Percentiles rank a stretch among this genome's conserved stretches.
phyloP scores from a whole-genome alignment of 2,888 invertebrate genomes.

The Thyatira batis region DNA sequence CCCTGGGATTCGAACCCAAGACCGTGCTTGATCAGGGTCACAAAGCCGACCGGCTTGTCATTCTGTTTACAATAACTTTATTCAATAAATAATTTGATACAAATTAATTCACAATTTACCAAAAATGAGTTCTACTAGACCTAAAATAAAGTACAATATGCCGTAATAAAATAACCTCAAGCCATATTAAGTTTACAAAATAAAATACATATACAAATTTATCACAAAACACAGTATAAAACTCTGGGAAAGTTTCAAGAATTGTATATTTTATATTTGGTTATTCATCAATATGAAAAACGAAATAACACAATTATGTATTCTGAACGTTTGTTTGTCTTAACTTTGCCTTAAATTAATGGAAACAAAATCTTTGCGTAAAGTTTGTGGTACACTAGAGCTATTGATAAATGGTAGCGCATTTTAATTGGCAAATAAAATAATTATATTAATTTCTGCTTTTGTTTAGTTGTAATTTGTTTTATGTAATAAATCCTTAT shows the following conservation, averaged over 20 bases:
- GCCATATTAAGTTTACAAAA: background rate
- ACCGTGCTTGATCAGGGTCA: no score
- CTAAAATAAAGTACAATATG: no score
- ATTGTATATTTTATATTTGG: slow-evolving; percentile 24
- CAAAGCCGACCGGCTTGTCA: no score
- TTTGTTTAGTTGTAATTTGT: no score
- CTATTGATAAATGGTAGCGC: slow-evolving; percentile 1
- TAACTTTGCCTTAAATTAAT: slow-evolving; percentile 40
- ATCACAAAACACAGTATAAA: background rate
- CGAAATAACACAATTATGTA: slow-evolving; percentile 44
- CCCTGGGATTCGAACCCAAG: no score
- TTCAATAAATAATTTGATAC: no score
- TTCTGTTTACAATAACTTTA: no score
- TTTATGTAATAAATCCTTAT: no score
- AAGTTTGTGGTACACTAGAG: slow-evolving; percentile 29
- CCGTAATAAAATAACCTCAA: background rate
- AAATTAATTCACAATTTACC: no score
- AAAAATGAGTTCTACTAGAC: no score
- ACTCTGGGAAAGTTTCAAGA: background rate
- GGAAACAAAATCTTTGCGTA: slow-evolving; percentile 32
- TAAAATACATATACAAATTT: background rate
- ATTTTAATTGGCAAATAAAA: background rate
- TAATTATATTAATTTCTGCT: no score
- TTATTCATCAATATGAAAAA: slow-evolving; percentile 41
- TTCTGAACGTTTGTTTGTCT: slow-evolving; percentile 47